phyloP scores from a whole-genome alignment of 2,888 invertebrate species.

The Lasioglossum oenotherae region DNA sequence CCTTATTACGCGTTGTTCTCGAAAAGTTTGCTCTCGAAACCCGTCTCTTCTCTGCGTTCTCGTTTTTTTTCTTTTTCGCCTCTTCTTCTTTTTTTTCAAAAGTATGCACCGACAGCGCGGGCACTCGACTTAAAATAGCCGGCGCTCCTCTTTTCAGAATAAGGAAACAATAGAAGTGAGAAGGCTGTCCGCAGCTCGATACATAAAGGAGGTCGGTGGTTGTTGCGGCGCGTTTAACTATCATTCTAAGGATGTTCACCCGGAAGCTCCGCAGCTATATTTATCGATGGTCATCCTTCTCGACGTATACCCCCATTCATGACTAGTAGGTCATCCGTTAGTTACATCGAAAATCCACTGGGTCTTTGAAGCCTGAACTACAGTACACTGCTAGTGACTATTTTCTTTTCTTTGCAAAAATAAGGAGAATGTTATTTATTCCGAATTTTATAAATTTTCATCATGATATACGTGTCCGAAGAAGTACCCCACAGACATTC shows the following conservation, averaged over 20 bases:
- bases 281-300: constrained; percentile 68
- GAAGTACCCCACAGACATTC: no score
- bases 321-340: neutral
- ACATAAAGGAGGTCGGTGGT: constrained; percentile 60
- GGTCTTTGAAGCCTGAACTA: neutral
- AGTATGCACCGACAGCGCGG: constrained; percentile 25
- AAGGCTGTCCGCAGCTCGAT: constrained; percentile 38
- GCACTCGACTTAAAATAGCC: constrained; percentile 40
- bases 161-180: constrained; percentile 56
- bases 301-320: constrained; percentile 21
- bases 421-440: neutral
- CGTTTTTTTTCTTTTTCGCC: neutral
- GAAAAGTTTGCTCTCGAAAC: constrained; percentile 13
- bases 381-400: neutral
- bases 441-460: neutral
- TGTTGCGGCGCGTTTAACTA: constrained; percentile 50
- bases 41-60: neutral
- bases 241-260: constrained; percentile 78
- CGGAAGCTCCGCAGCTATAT: constrained; percentile 75
- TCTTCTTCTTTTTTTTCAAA: neutral
- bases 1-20: constrained; percentile 12
- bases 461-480: neutral
- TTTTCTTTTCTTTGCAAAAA: neutral
- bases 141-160: constrained; percentile 34
- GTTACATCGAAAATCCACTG: neutral